Evolutionary conservation across 2,113 vertebrate species (phyloP).

Genomic region (Hiodon tergisus): DNA sequence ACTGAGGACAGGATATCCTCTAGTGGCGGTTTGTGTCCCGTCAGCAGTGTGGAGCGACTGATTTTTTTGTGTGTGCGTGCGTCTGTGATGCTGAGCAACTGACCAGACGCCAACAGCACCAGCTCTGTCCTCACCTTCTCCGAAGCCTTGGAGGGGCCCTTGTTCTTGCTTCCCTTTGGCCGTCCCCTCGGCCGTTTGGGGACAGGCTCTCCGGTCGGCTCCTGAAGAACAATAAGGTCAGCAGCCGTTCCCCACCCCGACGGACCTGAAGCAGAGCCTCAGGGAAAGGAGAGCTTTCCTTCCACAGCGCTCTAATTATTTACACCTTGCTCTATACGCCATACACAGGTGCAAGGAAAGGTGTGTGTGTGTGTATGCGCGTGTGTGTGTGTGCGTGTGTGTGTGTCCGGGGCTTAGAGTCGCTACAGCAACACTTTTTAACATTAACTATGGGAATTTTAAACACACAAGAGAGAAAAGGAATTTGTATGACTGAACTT

Average conservation of each 20-base stretch:
- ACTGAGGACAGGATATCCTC: too few species aligned
- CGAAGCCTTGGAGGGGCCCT: slow-evolving; percentile 90
- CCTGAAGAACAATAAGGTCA: slow-evolving; percentile 62
- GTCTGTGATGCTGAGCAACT: background rate
- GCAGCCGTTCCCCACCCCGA: slow-evolving; percentile 22
- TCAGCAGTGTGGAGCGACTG: too few species aligned
- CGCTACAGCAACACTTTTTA: too few species aligned
- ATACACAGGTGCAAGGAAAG: slow-evolving; percentile 23
- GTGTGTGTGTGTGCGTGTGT: background rate
- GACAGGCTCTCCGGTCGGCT: slow-evolving; percentile 85
- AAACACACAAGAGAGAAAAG: background rate
- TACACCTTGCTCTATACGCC: too few species aligned
- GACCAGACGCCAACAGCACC: too few species aligned
- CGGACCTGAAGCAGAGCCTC: slow-evolving; percentile 9
- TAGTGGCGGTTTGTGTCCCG: too few species aligned
- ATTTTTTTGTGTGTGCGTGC: background rate
- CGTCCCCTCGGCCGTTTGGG: slow-evolving; percentile 94
- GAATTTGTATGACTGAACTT: background rate
- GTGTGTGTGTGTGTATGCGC: slow-evolving; percentile 16
- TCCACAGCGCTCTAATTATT: too few species aligned
- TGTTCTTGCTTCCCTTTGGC: slow-evolving; percentile 97
- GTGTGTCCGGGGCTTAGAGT: background rate
- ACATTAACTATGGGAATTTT: background rate
- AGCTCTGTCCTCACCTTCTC: slow-evolving; percentile 81
- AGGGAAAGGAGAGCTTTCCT: background rate